Conservation (phyloP, 30 jellyfish, hydroid and myxozoan genomes). For the Chrysaora quinquecirrha region DNA sequence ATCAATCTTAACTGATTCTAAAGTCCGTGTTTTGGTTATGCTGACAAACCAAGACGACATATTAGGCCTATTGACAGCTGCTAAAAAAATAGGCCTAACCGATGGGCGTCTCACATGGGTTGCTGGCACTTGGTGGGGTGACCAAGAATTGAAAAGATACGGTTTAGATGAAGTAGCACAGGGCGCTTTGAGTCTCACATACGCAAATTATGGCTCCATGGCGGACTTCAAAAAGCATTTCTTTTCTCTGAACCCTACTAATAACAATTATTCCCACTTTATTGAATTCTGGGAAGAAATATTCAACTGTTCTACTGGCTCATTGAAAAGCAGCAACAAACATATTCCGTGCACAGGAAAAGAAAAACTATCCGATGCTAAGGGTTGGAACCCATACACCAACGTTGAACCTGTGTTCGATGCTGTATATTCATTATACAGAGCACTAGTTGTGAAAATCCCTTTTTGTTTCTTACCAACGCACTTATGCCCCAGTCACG, state of each 20-base stretch:
- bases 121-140: constrained; percentile 54
- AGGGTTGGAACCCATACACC: constrained; percentile 43
- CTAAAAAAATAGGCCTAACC: constrained; percentile 6
- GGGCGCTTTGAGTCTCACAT: constrained; percentile 50
- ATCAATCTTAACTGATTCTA: constrained; percentile 1
- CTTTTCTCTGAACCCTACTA: constrained; percentile 35
- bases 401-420: constrained; percentile 49
- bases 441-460: background rate
- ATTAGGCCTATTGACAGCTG: constrained; percentile 60
- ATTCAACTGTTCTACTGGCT: constrained; percentile 32
- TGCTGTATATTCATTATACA: constrained; percentile 29
- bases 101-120: constrained; percentile 37
- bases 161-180: constrained; percentile 52
- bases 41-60: constrained; percentile 43
- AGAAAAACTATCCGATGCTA: constrained; percentile 29
- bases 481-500: background rate
- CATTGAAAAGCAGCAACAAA: background rate
- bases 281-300: constrained; percentile 48
- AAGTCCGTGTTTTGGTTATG: constrained; percentile 41
- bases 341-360: constrained; percentile 26
- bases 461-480: constrained; percentile 18
- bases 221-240: constrained; percentile 43
- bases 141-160: constrained; percentile 6
- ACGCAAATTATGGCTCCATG: background rate
- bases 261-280: constrained; percentile 17